Percentiles rank a stretch among this genome's conserved stretches.
Conservation (phyloP, 2,113 vertebrate genomes). For the Gallinago jamesoni region DNA sequence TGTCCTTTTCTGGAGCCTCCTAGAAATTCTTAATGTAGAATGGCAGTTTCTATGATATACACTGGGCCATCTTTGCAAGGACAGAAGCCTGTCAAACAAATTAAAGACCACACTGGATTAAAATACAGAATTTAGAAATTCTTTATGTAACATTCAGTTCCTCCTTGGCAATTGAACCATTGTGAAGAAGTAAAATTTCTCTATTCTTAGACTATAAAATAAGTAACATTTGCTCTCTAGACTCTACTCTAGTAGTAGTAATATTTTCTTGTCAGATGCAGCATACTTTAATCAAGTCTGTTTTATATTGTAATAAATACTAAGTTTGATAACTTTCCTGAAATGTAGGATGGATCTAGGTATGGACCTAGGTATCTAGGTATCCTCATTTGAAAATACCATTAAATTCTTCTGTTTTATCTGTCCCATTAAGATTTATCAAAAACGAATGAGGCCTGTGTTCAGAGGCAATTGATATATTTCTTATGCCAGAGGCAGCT, state of each 20-base stretch:
- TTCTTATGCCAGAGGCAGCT: constrained; percentile 5
- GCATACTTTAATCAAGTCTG: background rate
- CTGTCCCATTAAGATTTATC: background rate
- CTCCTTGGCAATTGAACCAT: background rate
- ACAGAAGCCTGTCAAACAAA: background rate
- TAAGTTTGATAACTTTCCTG: background rate
- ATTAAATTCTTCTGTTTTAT: background rate
- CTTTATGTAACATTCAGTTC: background rate
- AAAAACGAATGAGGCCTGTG: background rate
- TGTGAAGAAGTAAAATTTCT: background rate
- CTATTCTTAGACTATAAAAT: background rate
- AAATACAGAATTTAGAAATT: background rate
- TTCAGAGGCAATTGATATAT: background rate
- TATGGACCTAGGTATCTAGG: background rate
- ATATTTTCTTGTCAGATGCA: background rate
- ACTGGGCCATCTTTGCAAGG: background rate
- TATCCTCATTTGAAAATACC: background rate
- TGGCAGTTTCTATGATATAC: background rate
- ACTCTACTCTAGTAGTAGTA: background rate
- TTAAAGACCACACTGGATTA: background rate
- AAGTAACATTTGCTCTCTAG: background rate
- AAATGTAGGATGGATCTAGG: background rate
- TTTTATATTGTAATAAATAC: background rate
- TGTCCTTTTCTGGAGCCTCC: background rate
- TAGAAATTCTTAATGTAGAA: background rate